phyloP scores from a whole-genome alignment of 2,888 invertebrate genomes.

The Athripsodes cinereus region DNA sequence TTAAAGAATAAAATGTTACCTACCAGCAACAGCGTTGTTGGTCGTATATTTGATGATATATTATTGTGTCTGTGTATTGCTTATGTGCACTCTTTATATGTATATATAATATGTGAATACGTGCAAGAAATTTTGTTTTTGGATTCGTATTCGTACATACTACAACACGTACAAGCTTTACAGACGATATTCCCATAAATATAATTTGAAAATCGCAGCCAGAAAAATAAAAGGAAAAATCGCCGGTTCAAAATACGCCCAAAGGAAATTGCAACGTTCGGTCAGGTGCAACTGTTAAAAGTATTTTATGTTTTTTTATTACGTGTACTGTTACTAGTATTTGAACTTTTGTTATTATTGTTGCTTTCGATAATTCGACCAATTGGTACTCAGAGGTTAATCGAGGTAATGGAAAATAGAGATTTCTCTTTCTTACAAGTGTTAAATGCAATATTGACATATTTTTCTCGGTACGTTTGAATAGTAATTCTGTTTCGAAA shows the following conservation, averaged over 20 bases:
- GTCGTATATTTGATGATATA: constrained; percentile 2
- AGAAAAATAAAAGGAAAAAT: constrained; percentile 15
- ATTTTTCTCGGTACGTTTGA: too few species aligned
- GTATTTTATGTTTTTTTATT: constrained; percentile 3
- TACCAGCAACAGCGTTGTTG: not conserved
- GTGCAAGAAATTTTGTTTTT: constrained; percentile 22
- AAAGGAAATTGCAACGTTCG: constrained; percentile 4
- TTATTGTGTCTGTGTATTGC: constrained; percentile 15
- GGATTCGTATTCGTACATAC: too few species aligned
- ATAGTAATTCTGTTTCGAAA: too few species aligned
- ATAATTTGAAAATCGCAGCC: constrained; percentile 27
- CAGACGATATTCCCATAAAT: constrained; percentile 26
- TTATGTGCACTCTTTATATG: too few species aligned
- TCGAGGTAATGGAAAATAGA: not conserved
- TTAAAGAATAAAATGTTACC: not conserved
- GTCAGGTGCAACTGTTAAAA: not conserved
- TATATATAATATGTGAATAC: too few species aligned
- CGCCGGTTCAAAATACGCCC: constrained; percentile 6
- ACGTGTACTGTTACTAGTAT: not conserved
- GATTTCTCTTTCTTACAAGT: not conserved
- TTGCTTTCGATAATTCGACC: not conserved
- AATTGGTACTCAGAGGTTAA: not conserved
- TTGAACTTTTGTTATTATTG: too few species aligned
- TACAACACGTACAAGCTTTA: constrained; percentile 23
- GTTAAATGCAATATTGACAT: too few species aligned